Evolutionary conservation across 1,140 invertebrate species (phyloP).

Genomic region (Aphis gossypii): DNA sequence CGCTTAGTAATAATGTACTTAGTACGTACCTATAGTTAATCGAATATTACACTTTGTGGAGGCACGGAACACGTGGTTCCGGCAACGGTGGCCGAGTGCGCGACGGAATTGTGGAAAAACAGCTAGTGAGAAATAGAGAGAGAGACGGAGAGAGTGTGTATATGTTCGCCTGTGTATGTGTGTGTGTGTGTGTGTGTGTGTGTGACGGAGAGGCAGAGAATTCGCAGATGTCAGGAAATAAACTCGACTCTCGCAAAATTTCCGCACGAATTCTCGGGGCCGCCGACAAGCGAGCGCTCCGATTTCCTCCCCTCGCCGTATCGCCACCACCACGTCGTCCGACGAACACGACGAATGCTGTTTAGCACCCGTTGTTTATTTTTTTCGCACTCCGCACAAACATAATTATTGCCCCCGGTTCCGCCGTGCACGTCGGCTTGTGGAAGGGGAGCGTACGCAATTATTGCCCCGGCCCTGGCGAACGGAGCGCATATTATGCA

Average conservation of each 20-base stretch:
- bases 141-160: neutral
- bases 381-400: neutral
- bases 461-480: neutral
- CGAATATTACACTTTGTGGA: neutral
- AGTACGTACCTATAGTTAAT: neutral
- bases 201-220: neutral
- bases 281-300: neutral
- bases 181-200: neutral
- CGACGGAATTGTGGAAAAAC: neutral
- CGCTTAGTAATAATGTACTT: neutral
- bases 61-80: neutral
- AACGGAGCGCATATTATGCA: neutral
- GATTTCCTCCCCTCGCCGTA: neutral
- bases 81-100: neutral
- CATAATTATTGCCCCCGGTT: neutral
- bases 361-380: slow-evolving; percentile 8
- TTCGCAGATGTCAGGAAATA: slow-evolving; percentile 15
- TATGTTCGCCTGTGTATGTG: too few species aligned
- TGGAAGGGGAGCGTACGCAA: neutral
- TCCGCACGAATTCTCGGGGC: neutral
- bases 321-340: too few species aligned
- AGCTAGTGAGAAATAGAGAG: neutral
- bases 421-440: neutral
- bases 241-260: slow-evolving; percentile 9
- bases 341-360: neutral